Evolutionary conservation across 1,140 invertebrate genomes (phyloP), one percentile per base, ranked within the genome.

Genomic region (Spodoptera frugiperda): DNA sequence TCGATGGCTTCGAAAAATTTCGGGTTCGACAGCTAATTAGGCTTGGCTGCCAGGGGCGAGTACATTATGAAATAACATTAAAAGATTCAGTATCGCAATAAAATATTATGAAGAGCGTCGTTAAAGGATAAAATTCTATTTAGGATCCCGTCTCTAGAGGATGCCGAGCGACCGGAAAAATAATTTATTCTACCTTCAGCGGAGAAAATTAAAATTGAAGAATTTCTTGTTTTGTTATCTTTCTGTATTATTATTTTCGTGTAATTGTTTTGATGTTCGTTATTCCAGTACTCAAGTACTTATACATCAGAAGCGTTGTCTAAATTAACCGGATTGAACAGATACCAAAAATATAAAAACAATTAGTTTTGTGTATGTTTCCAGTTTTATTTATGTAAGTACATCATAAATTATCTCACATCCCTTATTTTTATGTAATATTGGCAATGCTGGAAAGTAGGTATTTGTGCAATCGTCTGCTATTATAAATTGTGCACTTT

Each of bases 191-290:
- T 67, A 46, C 71, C 30, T 68, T 71, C 73, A 65, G 51, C n/a
- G 21, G 67, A 65, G 77, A 77, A 81, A 78, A 82, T 84, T 82
- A 78, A 82, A 82, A 79, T 63, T 73, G 77, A 79, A 75, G 76
- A 78, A 82, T 84, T 84, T 63, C 33, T 25, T 57, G 33, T 57
- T 61, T 25, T 72, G 59, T 77, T 46, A 48, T 63, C 44, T 72
- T 73, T 73, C 11, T 55, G 17, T 49, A 30, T 63, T 49, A 55
- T 74, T 30, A 67, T 30, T 46, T 68, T 73, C 9, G 14, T 61
- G 57, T 61, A 15, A 39, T 61, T 15, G 15, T 9, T 61, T 61
- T 67, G 44, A 14, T 21, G 12, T 19, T 19, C 0, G 33, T 48
- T 67, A 25, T 67, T 67, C 8, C 8, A 21, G 33, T 11, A 63